Conservation (phyloP, 2,113 vertebrate genomes). For the Tragelaphus buxtoni region DNA sequence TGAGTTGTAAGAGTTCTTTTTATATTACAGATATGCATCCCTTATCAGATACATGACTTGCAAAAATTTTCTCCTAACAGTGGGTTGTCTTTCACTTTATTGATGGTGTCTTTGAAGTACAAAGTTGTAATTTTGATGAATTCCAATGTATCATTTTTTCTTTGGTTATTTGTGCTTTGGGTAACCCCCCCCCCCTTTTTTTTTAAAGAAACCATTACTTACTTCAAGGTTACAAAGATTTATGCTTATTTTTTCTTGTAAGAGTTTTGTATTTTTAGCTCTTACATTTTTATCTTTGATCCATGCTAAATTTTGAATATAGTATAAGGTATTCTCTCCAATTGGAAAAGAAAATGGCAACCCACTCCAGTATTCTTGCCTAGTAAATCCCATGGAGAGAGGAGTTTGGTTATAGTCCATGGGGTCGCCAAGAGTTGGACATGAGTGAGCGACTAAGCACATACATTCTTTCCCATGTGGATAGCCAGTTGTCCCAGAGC, state of each 20-base stretch:
- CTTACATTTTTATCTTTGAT: background rate
- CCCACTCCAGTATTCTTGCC: background rate
- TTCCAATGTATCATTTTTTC: background rate
- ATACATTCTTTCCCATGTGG: background rate
- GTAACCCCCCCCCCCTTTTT: background rate
- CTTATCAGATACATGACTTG: background rate
- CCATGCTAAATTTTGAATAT: background rate
- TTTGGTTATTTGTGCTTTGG: background rate
- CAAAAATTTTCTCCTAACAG: background rate
- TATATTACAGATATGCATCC: background rate
- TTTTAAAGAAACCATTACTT: background rate
- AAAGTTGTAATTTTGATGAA: slow-evolving; percentile 21
- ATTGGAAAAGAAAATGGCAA: background rate
- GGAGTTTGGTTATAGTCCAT: background rate
- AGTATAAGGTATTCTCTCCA: background rate
- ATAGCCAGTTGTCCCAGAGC: background rate
- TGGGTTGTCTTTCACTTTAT: background rate
- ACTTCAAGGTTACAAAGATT: slow-evolving; percentile 5
- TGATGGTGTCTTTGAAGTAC: background rate
- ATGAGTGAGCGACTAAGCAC: background rate
- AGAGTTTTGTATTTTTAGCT: slow-evolving; percentile 25
- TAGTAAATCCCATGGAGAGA: background rate
- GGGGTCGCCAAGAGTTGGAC: background rate
- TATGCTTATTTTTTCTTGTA: background rate
- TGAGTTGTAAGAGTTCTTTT: background rate